Evolutionary conservation across 2,113 vertebrate species (phyloP), one percentile per base, ranked within the genome.

Genomic region (Merops nubicus): DNA sequence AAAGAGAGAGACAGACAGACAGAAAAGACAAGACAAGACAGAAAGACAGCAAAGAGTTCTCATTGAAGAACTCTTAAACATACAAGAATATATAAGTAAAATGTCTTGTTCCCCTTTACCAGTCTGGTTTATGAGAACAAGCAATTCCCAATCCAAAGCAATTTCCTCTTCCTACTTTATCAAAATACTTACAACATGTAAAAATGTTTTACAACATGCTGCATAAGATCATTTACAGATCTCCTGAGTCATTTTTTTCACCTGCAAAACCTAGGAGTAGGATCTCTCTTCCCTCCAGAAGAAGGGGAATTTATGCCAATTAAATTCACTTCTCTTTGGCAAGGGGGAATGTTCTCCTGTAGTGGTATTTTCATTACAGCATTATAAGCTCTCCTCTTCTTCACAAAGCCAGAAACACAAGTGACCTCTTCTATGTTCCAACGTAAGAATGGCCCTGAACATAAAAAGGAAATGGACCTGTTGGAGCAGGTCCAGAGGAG

Each of bases 101-200:
- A 77, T 10, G 6, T 43, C 45, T 60, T 60, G 36, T 53, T 96
- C 42, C 53, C 15, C 38, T 63, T 76, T 77, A 57, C 28, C 4
- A 3, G 15, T 78, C 62, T 53, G 36, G 20, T 65, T 33, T 65
- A 22, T 38, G 62, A 85, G 70, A 88, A 88, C 11, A 13, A 87
- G 48, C 53, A 89, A 73, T 56, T 94, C 59, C 45, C 62, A 83
- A 25, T 40, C 18, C 63, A 88, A 73, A 89, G 48, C n/a, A 82
- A 65, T 79, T 45, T 65, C 22, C 34, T 70, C 15, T 34, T 95
- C 0, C 47, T 60, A 43, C 43, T 89, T 48, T 72, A 56, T 64
- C 67, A 75, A 77, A 96, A 86, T 15, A 38, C 53, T 85, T 72
- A n/a, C n/a, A n/a, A n/a, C n/a, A n/a, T n/a, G n/a, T n/a, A n/a